These are phyloP conservation scores for Mythimna impura DNA, from an alignment of 2,888 invertebrate genomes.

Conservation along the genomic window DNA sequence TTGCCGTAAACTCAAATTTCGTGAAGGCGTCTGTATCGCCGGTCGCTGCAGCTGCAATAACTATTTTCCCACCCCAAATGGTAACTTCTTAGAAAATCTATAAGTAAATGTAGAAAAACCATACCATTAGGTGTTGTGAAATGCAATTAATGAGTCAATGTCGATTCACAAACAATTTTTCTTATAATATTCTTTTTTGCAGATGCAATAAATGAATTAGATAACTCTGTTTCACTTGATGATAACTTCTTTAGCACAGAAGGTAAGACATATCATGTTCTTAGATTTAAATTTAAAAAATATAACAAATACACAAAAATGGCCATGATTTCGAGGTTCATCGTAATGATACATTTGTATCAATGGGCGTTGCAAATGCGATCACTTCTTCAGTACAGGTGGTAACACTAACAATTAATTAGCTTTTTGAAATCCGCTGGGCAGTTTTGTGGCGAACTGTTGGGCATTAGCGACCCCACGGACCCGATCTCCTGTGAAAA, in stretches of 20 bases:
- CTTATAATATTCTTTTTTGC: background rate
- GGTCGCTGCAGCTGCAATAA: slow-evolving; percentile 15
- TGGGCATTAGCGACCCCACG: too few species aligned
- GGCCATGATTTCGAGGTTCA: too few species aligned
- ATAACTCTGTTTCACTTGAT: background rate
- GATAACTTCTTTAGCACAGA: background rate
- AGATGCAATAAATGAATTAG: background rate
- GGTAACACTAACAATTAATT: slow-evolving; percentile 4
- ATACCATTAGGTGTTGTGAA: too few species aligned
- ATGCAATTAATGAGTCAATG: too few species aligned
- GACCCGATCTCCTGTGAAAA: too few species aligned
- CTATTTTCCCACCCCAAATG: background rate
- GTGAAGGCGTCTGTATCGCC: background rate
- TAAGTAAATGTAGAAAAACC: too few species aligned
- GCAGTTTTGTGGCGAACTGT: too few species aligned
- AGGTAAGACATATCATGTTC: background rate
- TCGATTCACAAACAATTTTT: background rate
- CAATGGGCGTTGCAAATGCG: slow-evolving; percentile 43
- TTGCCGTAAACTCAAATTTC: background rate
- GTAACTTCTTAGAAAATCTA: background rate
- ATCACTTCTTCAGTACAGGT: slow-evolving; percentile 24
- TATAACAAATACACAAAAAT: too few species aligned
- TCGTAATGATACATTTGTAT: slow-evolving; percentile 16
- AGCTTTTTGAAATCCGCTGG: too few species aligned
- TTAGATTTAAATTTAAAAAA: background rate